Percentiles rank a stretch among this genome's conserved stretches.
Evolutionary conservation across 2,797 vertebrate genomes (phyloP).

Genomic region (Hirundo rustica): DNA sequence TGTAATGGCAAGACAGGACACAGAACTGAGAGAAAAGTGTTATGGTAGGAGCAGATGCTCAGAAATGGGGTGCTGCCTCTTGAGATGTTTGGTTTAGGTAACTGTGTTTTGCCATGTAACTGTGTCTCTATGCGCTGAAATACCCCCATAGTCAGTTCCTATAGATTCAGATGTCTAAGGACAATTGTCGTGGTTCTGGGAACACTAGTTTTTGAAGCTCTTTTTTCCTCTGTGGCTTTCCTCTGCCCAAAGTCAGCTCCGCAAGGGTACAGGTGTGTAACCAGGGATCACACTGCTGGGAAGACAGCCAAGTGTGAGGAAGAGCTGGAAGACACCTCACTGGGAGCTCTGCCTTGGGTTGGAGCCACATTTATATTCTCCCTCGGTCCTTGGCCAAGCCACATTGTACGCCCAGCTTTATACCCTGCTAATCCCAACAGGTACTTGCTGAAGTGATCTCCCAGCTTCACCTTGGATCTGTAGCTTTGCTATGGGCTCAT

Average conservation of each 20-base stretch:
- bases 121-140: neutral
- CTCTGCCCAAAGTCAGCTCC: neutral
- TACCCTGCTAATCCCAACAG: neutral
- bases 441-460: neutral
- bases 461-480: neutral
- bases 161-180: neutral
- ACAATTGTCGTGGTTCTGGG: neutral
- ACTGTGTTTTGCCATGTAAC: neutral
- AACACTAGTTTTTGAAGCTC: neutral
- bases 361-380: neutral
- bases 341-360: neutral
- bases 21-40: neutral
- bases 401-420: neutral
- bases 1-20: neutral
- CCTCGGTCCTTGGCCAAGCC: fast-evolving
- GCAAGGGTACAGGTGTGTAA: neutral
- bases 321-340: neutral
- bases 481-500: neutral
- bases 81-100: neutral
- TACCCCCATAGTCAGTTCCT: neutral
- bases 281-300: neutral
- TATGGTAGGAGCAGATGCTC: neutral
- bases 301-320: neutral
- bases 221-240: neutral
- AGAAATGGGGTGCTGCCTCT: neutral